Percentiles rank a stretch among this genome's conserved stretches.
These are phyloP conservation scores for Tachystola acroxantha DNA, from an alignment of 2,888 invertebrate genomes.

Conservation along the genomic window DNA sequence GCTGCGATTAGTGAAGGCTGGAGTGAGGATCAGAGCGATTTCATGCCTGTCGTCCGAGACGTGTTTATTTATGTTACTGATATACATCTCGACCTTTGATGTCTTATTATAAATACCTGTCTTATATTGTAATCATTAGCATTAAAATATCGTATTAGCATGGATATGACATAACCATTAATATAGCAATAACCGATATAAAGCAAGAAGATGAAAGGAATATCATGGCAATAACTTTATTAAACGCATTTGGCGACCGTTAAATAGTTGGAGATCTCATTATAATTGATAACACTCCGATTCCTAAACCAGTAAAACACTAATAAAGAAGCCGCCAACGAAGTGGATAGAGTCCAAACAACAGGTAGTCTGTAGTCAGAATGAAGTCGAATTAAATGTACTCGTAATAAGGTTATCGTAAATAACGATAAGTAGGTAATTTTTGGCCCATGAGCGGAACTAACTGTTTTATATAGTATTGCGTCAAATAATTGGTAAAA, in stretches of 20 bases:
- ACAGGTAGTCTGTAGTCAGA: neutral
- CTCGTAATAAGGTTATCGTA: too few species aligned
- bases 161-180: conserved; percentile 5
- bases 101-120: neutral
- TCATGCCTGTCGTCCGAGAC: conserved; percentile 28
- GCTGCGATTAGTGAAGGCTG: conserved; percentile 18
- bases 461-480: too few species aligned
- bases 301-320: conserved; percentile 33
- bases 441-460: too few species aligned
- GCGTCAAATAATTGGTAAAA: too few species aligned
- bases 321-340: conserved; percentile 25
- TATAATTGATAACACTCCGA: conserved; percentile 46
- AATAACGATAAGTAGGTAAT: too few species aligned
- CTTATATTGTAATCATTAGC: neutral
- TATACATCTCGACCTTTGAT: conserved; percentile 2
- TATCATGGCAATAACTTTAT: conserved; percentile 18
- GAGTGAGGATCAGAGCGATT: conserved; percentile 17
- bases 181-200: neutral
- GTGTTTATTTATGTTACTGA: conserved; percentile 3
- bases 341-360: neutral
- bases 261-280: conserved; percentile 39
- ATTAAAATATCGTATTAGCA: neutral
- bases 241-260: conserved; percentile 33
- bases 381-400: neutral
- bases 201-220: neutral